These are phyloP conservation scores for Unio delphinus DNA, from an alignment of 2,888 invertebrate species.

Conservation along the genomic window DNA sequence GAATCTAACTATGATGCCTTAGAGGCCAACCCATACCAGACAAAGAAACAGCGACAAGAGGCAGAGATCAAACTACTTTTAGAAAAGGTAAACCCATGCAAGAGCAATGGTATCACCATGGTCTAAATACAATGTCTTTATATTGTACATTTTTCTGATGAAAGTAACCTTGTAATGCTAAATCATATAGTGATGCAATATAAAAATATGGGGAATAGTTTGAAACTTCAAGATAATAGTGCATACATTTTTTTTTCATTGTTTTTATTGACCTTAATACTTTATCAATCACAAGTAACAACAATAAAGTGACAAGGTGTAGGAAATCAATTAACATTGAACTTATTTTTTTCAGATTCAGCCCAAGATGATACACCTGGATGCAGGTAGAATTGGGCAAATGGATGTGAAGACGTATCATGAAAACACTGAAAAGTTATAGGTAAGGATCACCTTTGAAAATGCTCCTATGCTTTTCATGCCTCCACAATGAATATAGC, in stretches of 20 bases:
- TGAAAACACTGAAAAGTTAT: constrained; percentile 79
- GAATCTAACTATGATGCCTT: constrained; percentile 97
- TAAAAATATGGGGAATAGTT: too few relatives aligned
- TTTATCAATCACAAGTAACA: too few relatives aligned
- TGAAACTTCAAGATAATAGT: too few relatives aligned
- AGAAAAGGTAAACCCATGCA: constrained; percentile 80
- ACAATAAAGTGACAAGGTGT: too few relatives aligned
- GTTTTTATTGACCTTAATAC: background rate
- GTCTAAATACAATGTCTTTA: too few relatives aligned
- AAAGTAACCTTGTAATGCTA: too few relatives aligned
- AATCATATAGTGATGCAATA: too few relatives aligned
- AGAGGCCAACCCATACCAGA: constrained; percentile 97
- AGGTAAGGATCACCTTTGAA: constrained; percentile 40
- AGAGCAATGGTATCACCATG: too few relatives aligned
- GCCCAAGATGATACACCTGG: constrained; percentile 91
- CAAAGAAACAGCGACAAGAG: constrained; percentile 89
- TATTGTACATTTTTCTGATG: too few relatives aligned
- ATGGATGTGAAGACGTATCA: constrained; percentile 86
- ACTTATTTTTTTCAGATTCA: constrained; percentile 78
- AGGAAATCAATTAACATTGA: background rate
- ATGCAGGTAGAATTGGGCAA: constrained; percentile 86
- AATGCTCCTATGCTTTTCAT: too few relatives aligned
- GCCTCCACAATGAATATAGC: too few relatives aligned
- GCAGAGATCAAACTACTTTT: constrained; percentile 94
- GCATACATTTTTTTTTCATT: background rate